Conservation (phyloP, 2,113 vertebrate species). For the Muntiacus muntjak region DNA sequence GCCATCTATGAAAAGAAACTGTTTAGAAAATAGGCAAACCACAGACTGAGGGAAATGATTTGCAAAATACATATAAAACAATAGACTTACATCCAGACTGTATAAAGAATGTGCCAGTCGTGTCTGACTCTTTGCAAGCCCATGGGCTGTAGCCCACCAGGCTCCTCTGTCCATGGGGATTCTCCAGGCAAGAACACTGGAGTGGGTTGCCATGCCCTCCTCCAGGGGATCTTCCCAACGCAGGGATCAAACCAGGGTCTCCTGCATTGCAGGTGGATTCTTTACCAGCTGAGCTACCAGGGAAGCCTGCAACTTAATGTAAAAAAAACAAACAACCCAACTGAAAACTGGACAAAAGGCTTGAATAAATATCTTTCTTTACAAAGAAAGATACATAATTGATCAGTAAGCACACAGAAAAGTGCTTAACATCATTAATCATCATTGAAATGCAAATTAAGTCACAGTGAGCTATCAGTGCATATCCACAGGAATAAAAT, state of each 20-base stretch:
- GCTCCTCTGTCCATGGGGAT: background rate
- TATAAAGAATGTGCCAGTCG: background rate
- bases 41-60: background rate
- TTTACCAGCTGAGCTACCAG: background rate
- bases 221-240: background rate
- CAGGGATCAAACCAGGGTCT: background rate
- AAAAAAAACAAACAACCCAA: background rate
- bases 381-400: background rate
- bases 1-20: background rate
- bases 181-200: background rate
- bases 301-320: background rate
- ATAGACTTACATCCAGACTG: background rate
- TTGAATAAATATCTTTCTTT: background rate
- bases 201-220: background rate
- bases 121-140: background rate
- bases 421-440: background rate
- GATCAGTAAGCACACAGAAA: background rate
- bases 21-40: background rate
- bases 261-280: background rate
- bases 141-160: background rate
- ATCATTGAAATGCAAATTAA: background rate
- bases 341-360: background rate
- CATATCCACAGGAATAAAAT: background rate
- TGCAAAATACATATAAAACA: background rate
- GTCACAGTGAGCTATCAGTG: background rate